Evolutionary conservation across 1,140 invertebrate species (phyloP), one percentile per base, ranked within the genome.

Genomic region (Leptestheria dahalacensis): DNA sequence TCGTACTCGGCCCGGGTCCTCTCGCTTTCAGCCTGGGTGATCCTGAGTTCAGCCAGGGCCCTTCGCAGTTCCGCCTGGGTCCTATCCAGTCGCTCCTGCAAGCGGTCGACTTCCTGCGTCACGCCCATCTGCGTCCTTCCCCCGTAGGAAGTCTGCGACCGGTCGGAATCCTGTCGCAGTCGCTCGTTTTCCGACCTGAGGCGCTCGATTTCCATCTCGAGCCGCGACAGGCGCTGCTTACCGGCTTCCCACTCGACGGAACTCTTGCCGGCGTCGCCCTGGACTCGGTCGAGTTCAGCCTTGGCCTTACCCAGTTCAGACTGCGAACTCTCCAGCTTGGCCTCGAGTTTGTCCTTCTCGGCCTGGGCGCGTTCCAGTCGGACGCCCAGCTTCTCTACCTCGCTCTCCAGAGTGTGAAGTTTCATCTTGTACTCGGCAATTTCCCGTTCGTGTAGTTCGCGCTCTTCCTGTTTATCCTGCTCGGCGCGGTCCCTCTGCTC

Each of bases 381-480:
- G 6, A 90, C 86, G 56, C 86, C 86, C 33, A 92, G 76, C 73
- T 93, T 92, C 69, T 93, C 88, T 82, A 88, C 78, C 72, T 92
- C 89, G 62, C 85, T 68, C 64, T 79, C 74, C 3, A 78, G 63
- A 11, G 70, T 67, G 61, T 80, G 77, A 26, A 78, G 67, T 73
- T 94, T 93, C 79, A 92, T 85, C 73, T 95, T 97, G 65, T 93
- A 91, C 69, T 97, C 92, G 50, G 91, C 89, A 62, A 95, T 81
- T 73, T 93, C 89, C 63, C 91, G 79, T 69, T 95, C 89, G 68
- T 95, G 91, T 0, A 94, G 74, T 68, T 96, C 92, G 60, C 91
- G 78, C 69, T 98, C 94, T 73, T 97, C 93, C 66, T 90, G 84
- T 68, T 92, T 89, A 69, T 99, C 95, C 65, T 92, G 86, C 75